Conservation (phyloP, 2,888 invertebrate species). For the Apodemia duryi region DNA sequence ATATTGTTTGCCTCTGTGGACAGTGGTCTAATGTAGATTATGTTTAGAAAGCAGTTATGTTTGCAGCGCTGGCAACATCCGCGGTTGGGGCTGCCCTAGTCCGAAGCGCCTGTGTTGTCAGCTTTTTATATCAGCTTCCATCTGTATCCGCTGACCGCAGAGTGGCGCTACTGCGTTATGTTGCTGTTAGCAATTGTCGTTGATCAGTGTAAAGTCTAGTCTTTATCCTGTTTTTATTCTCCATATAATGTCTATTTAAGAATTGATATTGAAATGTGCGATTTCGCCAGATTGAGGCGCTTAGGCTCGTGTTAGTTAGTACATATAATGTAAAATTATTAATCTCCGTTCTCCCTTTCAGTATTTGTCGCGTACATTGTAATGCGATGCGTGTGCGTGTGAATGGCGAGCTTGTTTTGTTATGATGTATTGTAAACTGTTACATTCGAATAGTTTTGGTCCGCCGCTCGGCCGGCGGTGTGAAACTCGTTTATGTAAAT, state of each 20-base stretch:
- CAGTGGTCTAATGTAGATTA: slow-evolving; percentile 38
- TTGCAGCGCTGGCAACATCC: slow-evolving; percentile 33
- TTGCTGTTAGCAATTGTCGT: slow-evolving; percentile 73
- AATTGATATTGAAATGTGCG: slow-evolving; percentile 74
- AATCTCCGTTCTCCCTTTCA: slow-evolving; percentile 76
- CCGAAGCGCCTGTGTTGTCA: slow-evolving; percentile 29
- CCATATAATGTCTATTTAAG: slow-evolving; percentile 70
- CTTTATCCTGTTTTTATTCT: slow-evolving; percentile 77
- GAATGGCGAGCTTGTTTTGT: slow-evolving; percentile 52
- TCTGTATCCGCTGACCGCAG: slow-evolving; percentile 35
- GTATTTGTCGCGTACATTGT: slow-evolving; percentile 73
- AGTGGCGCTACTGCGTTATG: slow-evolving; percentile 52
- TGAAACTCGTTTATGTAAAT: slow-evolving; percentile 74
- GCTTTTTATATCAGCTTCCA: slow-evolving; percentile 26
- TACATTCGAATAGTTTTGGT: slow-evolving; percentile 76
- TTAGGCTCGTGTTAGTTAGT: slow-evolving; percentile 76
- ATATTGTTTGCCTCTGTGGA: slow-evolving; percentile 47
- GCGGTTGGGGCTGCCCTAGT: neutral
- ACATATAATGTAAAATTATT: slow-evolving; percentile 75
- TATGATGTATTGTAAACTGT: slow-evolving; percentile 75
- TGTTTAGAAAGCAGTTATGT: slow-evolving; percentile 37
- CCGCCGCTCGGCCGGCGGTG: slow-evolving; percentile 51
- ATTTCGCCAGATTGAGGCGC: slow-evolving; percentile 52
- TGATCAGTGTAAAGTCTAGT: slow-evolving; percentile 80
- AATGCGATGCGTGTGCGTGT: slow-evolving; percentile 36